A percentile compares a stretch with the other conserved stretches of the same genome.
Conservation (phyloP, 2,113 vertebrate species). For the Corythoichthys intestinalis region DNA sequence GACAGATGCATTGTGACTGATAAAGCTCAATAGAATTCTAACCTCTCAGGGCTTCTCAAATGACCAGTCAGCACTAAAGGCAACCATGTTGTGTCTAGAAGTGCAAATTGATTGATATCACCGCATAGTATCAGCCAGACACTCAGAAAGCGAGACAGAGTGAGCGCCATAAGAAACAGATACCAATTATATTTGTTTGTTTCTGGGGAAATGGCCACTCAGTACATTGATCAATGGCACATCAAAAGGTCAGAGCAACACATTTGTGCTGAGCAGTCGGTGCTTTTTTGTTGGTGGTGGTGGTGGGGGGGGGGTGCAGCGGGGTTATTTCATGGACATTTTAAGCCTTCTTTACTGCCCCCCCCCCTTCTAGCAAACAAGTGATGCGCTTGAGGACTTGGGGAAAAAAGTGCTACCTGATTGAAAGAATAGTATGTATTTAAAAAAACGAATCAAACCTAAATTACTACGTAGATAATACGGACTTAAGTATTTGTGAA, state of each 20-base stretch:
- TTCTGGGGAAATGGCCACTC: conserved; percentile 73
- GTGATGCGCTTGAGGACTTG: too few relatives aligned
- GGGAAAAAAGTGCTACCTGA: too few relatives aligned
- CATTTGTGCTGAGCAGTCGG: conserved; percentile 65
- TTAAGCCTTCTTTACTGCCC: too few relatives aligned
- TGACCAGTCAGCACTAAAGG: conserved; percentile 76
- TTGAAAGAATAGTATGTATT: too few relatives aligned
- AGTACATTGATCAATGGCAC: conserved; percentile 72
- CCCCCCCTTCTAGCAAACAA: too few relatives aligned
- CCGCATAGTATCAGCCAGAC: conserved; percentile 70
- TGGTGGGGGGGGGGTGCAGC: background rate
- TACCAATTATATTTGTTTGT: conserved; percentile 79
- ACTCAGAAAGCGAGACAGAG: conserved; percentile 43
- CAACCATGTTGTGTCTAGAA: conserved; percentile 78
- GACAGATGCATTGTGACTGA: conserved; percentile 63
- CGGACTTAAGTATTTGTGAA: too few relatives aligned
- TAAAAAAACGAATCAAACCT: too few relatives aligned
- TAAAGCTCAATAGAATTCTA: conserved; percentile 71
- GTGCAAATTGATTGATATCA: conserved; percentile 80
- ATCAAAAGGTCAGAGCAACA: conserved; percentile 74
- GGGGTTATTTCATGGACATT: too few relatives aligned
- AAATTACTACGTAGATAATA: too few relatives aligned
- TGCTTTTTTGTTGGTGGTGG: background rate
- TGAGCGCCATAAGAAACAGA: conserved; percentile 71
- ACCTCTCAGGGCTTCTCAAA: conserved; percentile 64